phyloP scores from a whole-genome alignment of 92 coral and sea anemone species.

The Meandrina meandrites region DNA sequence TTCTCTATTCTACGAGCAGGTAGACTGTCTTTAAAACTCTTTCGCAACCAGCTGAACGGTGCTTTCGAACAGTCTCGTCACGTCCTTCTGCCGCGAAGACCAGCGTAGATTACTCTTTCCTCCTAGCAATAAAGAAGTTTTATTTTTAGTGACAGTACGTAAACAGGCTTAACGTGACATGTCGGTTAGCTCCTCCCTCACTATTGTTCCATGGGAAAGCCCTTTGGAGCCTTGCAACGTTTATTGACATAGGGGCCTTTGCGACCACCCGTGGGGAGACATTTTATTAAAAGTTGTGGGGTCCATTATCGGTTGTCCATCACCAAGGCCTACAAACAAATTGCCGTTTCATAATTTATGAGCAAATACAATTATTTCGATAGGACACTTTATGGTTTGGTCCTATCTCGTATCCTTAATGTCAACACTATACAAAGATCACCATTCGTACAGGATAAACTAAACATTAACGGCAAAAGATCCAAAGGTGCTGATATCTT shows the following conservation, averaged over 20 bases:
- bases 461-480: constrained; percentile 72
- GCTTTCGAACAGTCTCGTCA: constrained; percentile 48
- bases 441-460: constrained; percentile 67
- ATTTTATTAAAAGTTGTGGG: constrained; percentile 99
- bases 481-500: constrained; percentile 84
- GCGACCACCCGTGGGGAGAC: constrained; percentile 97
- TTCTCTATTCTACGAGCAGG: neutral
- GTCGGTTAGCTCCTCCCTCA: constrained; percentile 89
- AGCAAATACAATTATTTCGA: constrained; percentile 97
- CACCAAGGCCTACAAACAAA: constrained; percentile 97
- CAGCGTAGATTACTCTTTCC: constrained; percentile 85
- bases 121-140: constrained; percentile 96
- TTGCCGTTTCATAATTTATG: constrained; percentile 99
- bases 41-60: constrained; percentile 1
- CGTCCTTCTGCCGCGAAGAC: constrained; percentile 66
- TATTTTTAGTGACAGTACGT: constrained; percentile 99
- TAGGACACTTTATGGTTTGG: constrained; percentile 89
- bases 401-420: constrained; percentile 87
- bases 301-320: constrained; percentile 99
- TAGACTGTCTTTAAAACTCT: neutral
- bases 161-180: constrained; percentile 98
- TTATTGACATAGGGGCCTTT: constrained; percentile 94
- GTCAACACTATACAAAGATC: constrained; percentile 84
- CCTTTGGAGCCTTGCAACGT: constrained; percentile 79
- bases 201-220: constrained; percentile 89